These are phyloP conservation scores for Hippocampus zosterae DNA, from an alignment of 2,113 vertebrate species.

Conservation along the genomic window DNA sequence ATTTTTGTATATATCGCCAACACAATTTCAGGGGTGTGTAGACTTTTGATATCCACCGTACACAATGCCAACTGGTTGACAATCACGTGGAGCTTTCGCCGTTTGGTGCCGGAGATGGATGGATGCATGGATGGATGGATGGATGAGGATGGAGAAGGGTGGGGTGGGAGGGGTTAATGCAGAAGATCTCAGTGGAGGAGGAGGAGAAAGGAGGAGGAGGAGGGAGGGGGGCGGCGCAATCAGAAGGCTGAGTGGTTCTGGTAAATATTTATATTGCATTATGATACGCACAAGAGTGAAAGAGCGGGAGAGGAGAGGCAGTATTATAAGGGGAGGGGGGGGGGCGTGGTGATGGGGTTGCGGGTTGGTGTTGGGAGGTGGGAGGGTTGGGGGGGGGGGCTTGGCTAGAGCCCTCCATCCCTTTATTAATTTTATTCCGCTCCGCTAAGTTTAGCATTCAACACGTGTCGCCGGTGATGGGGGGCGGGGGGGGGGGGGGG, in stretches of 20 bases:
- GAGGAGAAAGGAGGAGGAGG: no score
- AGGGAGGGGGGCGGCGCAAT: slow-evolving; percentile 40
- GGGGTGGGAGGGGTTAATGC: slow-evolving; percentile 28
- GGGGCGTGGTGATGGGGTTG: slow-evolving; percentile 27
- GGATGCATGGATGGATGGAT: slow-evolving; percentile 36
- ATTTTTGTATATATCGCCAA: background rate
- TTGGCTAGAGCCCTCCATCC: slow-evolving; percentile 60
- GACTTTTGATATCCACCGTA: background rate
- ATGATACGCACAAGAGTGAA: slow-evolving; percentile 66
- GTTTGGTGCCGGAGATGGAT: slow-evolving; percentile 28
- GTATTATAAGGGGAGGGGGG: slow-evolving; percentile 44
- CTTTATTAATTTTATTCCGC: slow-evolving; percentile 77
- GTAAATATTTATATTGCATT: slow-evolving; percentile 83
- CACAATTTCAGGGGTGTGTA: background rate
- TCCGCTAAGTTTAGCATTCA: slow-evolving; percentile 84
- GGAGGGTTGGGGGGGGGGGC: slow-evolving; percentile 18
- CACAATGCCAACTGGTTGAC: slow-evolving; percentile 33
- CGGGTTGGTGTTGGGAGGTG: slow-evolving; percentile 17
- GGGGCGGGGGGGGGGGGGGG: slow-evolving; percentile 45
- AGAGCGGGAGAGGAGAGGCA: slow-evolving; percentile 40
- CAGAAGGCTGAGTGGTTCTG: slow-evolving; percentile 70
- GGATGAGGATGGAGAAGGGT: slow-evolving; percentile 41
- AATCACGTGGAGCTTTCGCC: slow-evolving; percentile 64
- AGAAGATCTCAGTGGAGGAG: slow-evolving; percentile 36
- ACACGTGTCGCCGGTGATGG: slow-evolving; percentile 81